Evolutionary conservation across 1,140 invertebrate genomes (phyloP), one percentile per base, ranked within the genome.

Genomic region (Oppia nitens): DNA sequence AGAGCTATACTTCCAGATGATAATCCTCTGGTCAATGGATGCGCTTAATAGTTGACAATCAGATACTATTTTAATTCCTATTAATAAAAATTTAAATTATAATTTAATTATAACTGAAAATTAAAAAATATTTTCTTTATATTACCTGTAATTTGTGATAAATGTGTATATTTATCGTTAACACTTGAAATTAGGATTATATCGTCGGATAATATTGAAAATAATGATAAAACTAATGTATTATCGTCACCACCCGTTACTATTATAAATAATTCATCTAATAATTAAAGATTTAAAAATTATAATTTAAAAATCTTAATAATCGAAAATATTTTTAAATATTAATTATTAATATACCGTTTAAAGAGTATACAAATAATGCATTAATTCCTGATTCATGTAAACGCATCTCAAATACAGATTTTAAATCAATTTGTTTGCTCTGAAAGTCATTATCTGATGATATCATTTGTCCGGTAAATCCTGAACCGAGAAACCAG

Each of bases 361-460:
- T 23, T 12, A 64, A 45, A 47, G 9, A 45, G 20, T 40, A 53
- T 9, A n/a, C 17, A 60, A 61, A 59, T 14, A 64, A 20, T 24
- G 60, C 59, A 61, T 59, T 61, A 9, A 64, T 57, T 27, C 62
- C 60, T 47, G 62, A 59, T 25, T 62, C 56, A 48, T 64, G 62
- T 21, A 49, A 14, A 26, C 55, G 27, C 17, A 53, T 11, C 17
- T 25, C n/a, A 14, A 52, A 12, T 12, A 62, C 23, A 3, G 58
- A 40, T 40, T 1, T 2, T 20, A 61, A 12, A 47, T n/a, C 11
- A 20, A 28, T 28, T 21, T 52, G 29, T 50, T 24, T 53, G 12
- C n/a, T n/a, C 24, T 28, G 11, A 24, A 51, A 3, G 40, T 14
- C 14, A 27, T 21, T 26, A 49, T 14, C 3, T 12, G 12, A 1